These are phyloP conservation scores for Montipora foliosa DNA, from an alignment of 64 coral and sea anemone genomes.

Conservation along the genomic window DNA sequence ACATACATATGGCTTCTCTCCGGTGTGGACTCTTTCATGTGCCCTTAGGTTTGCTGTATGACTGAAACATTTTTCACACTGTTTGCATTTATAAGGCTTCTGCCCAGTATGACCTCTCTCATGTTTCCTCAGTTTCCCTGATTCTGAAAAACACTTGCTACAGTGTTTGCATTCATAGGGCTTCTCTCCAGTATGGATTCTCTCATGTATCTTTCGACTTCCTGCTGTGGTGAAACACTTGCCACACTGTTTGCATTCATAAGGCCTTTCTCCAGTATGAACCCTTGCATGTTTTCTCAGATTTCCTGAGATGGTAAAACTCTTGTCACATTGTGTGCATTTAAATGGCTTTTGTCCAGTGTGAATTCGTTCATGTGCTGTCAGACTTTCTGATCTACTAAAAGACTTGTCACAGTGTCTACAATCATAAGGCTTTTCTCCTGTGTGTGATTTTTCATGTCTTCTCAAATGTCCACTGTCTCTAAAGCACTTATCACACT, in stretches of 20 bases:
- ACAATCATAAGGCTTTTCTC: neutral
- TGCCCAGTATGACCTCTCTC: neutral
- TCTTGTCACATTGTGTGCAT: neutral
- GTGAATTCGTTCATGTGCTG: neutral
- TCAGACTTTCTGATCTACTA: neutral
- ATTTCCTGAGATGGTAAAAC: neutral
- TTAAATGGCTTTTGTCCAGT: neutral
- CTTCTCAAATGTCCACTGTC: neutral
- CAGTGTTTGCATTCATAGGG: neutral
- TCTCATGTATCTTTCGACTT: neutral
- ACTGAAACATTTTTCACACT: neutral
- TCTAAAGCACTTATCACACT: neutral
- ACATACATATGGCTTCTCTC: neutral
- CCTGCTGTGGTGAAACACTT: neutral
- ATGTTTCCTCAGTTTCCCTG: neutral
- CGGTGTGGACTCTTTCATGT: neutral
- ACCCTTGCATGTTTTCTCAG: neutral
- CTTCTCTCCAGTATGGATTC: neutral
- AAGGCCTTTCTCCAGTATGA: neutral
- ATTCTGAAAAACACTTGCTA: neutral
- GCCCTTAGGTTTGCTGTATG: neutral
- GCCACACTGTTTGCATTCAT: neutral
- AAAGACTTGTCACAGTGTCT: neutral
- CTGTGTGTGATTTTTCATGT: neutral
- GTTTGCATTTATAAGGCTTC: neutral